Evolutionary conservation across 2,888 invertebrate genomes (phyloP), one percentile per base, ranked within the genome.

Genomic region (Apamea sordens): DNA sequence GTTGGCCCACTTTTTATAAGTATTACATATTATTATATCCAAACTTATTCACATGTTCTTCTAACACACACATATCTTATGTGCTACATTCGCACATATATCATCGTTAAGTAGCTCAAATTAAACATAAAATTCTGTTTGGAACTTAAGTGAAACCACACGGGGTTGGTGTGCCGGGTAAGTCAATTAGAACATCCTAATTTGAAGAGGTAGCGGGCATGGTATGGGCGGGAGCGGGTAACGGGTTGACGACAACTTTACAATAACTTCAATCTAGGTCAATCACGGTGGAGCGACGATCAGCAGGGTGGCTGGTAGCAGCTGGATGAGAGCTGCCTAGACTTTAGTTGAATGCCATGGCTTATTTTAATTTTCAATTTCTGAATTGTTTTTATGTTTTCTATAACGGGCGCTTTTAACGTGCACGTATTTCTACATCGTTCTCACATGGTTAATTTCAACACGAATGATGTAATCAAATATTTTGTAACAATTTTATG

Each of bases 111-210:
- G 72, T 78, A 84, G 59, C 67, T 72, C 65, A 65, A 86, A 85
- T 79, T 85, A 88, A 77, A 82, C 78, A 77, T 76, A 76, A 88
- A 82, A 86, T 88, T 88, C 79, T 82, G 79, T 88, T 80, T 86
- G 70, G 44, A 86, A 78, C 70, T 79, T 78, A 78, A 79, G 59
- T 70, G 41, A 86, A 79, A 82, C 77, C 86, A 53, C 79, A 72
- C 70, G 56, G 59, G 73, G 65, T 65, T 80, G 68, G 56, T 76
- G 59, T 68, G 73, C 76, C 71, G 76, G 78, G 82, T 82, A 84
- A 88, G 79, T 89, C 82, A 89, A 86, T 88, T 89, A 88, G 80
- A 74, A 67, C 63, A 76, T 65, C 72, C 81, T 75, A 83, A 88
- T 86, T 88, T 83, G 24, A 63, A 69, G 61, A 73, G 64, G 70